Base-by-base conservation (phyloP, 1,140 invertebrate species). In the Papilio polytes region DNA sequence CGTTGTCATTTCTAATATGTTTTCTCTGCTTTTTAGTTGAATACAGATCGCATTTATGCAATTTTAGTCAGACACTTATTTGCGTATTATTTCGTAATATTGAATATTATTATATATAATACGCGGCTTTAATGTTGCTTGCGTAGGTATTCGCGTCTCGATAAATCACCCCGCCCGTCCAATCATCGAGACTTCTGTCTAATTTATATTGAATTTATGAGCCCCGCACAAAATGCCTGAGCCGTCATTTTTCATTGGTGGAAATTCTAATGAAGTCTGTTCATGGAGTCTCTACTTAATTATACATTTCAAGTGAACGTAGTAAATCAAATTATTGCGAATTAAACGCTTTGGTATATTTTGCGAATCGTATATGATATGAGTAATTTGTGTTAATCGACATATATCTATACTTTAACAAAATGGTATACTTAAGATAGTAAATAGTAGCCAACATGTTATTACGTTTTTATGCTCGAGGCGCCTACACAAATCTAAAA, bases 181-280 rank as follows among this genome's bases (percentile, higher is more conserved):
- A 78, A 78, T 78, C 77, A 78, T 78, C 77, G 77, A 63, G 56
- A 78, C 53, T 78, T 78, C 31, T 78, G 77, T 78, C 77, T 78
- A 78, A 78, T 78, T 78, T 78, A 78, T 78, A 66, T 41, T 66
- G 20, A 63, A 78, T 78, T 78, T 78, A 78, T 66, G 77, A 59
- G 31, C 41, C 41, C 41, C 22, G 77, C 59, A 59, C 41, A 78
- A 63, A 78, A 78, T 78, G 53, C 41, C 59, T 44, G 56, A 66
- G 77, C 77, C 59, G 77, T 78, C 77, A 78, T 66, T 78, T 78
- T 78, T 78, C 77, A 78, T 66, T 20, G 59, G 77, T 22, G 77
- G 77, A 78, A 66, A 66, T 66, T 63, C 53, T 78, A 78, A 78
- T 78, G 77, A 78, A 22, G 56, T 31, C 77, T 22, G 56, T 0